phyloP scores from a whole-genome alignment of 2,888 invertebrate genomes.

The Melitaea athalia region DNA sequence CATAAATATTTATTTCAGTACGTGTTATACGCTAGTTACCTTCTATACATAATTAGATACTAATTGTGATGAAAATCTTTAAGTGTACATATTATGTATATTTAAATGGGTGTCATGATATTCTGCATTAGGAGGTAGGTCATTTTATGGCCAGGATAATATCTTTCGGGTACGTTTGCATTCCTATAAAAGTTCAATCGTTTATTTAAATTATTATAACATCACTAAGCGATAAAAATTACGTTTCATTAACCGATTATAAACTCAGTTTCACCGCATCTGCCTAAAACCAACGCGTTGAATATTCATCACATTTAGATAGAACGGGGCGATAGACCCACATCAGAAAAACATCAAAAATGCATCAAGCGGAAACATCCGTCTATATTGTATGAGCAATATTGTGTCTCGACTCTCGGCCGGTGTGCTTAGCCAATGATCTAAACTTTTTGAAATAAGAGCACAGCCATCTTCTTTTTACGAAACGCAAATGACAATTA shows the following conservation, averaged over 20 bases:
- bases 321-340: conserved; percentile 79
- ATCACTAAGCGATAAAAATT: neutral
- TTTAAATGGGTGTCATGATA: too few species aligned
- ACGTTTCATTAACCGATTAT: conserved; percentile 39
- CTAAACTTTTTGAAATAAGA: conserved; percentile 4
- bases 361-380: conserved; percentile 82
- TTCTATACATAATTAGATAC: too few species aligned
- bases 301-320: conserved; percentile 82
- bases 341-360: conserved; percentile 83
- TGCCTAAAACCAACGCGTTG: conserved; percentile 66
- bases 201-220: neutral
- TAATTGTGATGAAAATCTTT: too few species aligned
- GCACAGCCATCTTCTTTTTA: conserved; percentile 11
- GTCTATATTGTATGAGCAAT: conserved; percentile 73
- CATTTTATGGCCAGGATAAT: too few species aligned
- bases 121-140: too few species aligned
- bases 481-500: neutral
- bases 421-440: conserved; percentile 24
- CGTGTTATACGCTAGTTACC: too few species aligned
- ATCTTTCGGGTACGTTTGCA: neutral
- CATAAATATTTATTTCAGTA: too few species aligned
- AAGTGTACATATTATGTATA: too few species aligned
- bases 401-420: conserved; percentile 62
- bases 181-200: neutral
- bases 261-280: conserved; percentile 56